Evolutionary conservation across 2,113 vertebrate genomes (phyloP).

Genomic region (Psephotus haematonotus): DNA sequence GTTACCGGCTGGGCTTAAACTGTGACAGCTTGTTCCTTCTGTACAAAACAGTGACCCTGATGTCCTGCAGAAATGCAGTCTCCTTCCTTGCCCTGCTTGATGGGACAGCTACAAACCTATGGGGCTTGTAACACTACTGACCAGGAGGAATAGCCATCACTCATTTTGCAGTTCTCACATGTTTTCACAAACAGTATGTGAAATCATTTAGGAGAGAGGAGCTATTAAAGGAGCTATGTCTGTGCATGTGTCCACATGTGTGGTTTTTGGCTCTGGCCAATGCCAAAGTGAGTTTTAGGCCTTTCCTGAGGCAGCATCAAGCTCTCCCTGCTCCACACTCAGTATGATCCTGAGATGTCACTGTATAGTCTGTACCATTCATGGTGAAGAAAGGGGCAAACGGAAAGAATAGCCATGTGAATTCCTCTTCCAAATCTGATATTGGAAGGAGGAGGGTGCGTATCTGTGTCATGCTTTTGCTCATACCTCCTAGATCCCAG

Average conservation of each 20-base stretch:
- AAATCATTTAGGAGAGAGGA: background rate
- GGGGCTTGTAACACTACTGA: rapidly evolving
- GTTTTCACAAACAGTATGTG: background rate
- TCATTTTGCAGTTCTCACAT: background rate
- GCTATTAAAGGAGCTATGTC: background rate
- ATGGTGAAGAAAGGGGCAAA: background rate
- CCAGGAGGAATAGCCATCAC: background rate
- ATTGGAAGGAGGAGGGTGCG: background rate
- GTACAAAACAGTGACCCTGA: background rate
- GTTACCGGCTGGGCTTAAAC: too few species aligned
- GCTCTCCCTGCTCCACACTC: background rate
- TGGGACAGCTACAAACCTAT: rapidly evolving
- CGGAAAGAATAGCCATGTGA: background rate
- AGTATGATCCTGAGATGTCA: background rate
- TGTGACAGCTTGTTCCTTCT: background rate
- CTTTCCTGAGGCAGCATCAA: background rate
- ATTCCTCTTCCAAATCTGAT: background rate
- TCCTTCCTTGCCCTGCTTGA: background rate
- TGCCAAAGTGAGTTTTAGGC: background rate
- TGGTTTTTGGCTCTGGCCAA: background rate
- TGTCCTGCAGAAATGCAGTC: background rate
- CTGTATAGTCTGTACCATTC: rapidly evolving
- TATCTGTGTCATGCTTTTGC: background rate
- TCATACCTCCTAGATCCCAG: background rate
- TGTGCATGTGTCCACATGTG: background rate